These are phyloP conservation scores for Propithecus deckenii DNA, from an alignment of 2,797 vertebrate genomes.

Conservation along the genomic window DNA sequence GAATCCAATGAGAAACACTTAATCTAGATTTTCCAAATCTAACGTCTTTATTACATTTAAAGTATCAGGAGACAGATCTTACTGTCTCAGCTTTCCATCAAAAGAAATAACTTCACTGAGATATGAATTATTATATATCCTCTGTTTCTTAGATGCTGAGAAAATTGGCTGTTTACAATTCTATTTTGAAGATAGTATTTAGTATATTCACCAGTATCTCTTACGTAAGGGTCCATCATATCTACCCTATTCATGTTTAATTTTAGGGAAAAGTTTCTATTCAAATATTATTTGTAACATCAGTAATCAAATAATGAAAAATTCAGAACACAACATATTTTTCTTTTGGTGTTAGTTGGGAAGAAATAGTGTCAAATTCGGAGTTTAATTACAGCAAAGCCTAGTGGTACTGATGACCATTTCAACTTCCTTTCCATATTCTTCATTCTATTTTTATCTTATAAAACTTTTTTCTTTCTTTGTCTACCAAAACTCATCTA, in stretches of 20 bases:
- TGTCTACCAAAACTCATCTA: neutral
- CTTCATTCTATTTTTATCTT: neutral
- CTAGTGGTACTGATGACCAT: neutral
- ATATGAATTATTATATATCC: neutral
- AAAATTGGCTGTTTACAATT: neutral
- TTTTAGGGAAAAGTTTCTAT: neutral
- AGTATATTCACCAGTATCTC: neutral
- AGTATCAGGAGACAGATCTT: neutral
- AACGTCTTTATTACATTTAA: neutral
- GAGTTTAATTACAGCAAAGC: neutral
- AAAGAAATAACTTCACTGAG: neutral
- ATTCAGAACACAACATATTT: neutral
- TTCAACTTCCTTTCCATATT: neutral
- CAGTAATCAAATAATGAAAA: constrained; percentile 8
- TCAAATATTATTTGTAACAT: neutral
- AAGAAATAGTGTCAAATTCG: neutral
- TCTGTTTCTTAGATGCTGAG: neutral
- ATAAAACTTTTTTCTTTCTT: neutral
- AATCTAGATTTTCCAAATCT: neutral
- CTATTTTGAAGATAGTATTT: neutral
- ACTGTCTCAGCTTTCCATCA: neutral
- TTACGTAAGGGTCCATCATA: neutral
- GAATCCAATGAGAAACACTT: neutral
- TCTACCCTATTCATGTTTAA: neutral
- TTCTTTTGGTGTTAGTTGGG: neutral